phyloP scores from a whole-genome alignment of 2,113 vertebrate species.

The Struthio camelus region DNA sequence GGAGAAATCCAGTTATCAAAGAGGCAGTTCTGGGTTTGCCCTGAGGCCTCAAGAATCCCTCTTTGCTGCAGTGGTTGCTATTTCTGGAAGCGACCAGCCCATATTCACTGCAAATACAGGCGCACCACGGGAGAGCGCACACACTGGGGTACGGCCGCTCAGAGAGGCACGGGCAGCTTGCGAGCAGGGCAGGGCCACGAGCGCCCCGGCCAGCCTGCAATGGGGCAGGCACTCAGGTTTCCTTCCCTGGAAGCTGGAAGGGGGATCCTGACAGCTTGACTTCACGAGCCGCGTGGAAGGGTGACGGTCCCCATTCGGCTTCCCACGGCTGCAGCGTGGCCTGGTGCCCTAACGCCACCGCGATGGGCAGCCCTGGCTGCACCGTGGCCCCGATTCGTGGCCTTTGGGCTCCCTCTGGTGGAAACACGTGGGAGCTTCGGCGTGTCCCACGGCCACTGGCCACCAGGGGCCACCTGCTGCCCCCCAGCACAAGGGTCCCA shows the following conservation, averaged over 20 bases:
- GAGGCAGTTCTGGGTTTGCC: fast-evolving
- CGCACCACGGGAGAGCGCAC: not conserved
- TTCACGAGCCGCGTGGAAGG: not conserved
- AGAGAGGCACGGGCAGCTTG: not conserved
- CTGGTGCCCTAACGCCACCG: not conserved
- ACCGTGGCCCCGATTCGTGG: not conserved
- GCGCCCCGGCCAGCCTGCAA: fast-evolving
- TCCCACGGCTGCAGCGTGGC: not conserved
- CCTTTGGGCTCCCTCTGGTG: conserved; percentile 54
- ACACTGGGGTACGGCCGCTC: fast-evolving
- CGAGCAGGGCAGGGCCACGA: not conserved
- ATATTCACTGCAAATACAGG: not conserved
- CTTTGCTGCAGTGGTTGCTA: not conserved
- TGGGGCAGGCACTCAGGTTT: fast-evolving
- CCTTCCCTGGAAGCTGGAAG: not conserved
- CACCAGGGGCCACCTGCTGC: not conserved
- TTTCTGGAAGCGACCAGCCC: fast-evolving
- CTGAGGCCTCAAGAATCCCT: fast-evolving
- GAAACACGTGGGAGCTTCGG: not conserved
- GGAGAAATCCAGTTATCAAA: not conserved
- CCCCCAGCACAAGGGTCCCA: not conserved
- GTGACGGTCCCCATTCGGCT: not conserved
- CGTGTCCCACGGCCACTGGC: not conserved
- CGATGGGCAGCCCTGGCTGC: not conserved
- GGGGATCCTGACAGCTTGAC: not conserved